These are phyloP conservation scores for Corythoichthys haematopterus DNA, from an alignment of 2,113 vertebrate genomes.

Conservation along the genomic window DNA sequence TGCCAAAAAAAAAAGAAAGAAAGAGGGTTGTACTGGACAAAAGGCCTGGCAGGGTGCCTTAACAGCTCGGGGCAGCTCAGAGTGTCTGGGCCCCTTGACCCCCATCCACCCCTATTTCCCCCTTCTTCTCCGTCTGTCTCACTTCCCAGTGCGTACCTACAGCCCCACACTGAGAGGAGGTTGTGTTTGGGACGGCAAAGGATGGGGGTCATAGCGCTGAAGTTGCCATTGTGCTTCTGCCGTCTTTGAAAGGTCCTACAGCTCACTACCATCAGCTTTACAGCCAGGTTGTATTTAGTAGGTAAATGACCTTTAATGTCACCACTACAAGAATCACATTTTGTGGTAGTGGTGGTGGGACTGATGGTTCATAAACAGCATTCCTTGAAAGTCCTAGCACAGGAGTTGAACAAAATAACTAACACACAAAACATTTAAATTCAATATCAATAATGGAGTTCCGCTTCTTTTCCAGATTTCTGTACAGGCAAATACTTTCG, in stretches of 20 bases:
- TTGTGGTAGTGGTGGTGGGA: not conserved
- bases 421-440: no score
- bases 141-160: slow-evolving; percentile 29
- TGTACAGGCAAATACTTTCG: no score
- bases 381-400: not conserved
- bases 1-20: slow-evolving; percentile 54
- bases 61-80: slow-evolving; percentile 61
- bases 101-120: slow-evolving; percentile 1
- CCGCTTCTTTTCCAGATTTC: not conserved
- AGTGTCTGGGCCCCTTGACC: slow-evolving; percentile 51
- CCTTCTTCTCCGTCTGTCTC: slow-evolving; percentile 52
- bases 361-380: not conserved
- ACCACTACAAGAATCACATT: not conserved
- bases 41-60: slow-evolving; percentile 53
- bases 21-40: slow-evolving; percentile 55
- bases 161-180: slow-evolving; percentile 5
- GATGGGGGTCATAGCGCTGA: slow-evolving; percentile 15
- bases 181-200: slow-evolving; percentile 7
- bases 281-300: slow-evolving; percentile 12
- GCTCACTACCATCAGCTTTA: slow-evolving; percentile 19
- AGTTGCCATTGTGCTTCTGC: slow-evolving; percentile 45
- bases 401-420: not conserved
- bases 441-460: not conserved
- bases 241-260: slow-evolving; percentile 33
- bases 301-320: slow-evolving; percentile 7